Base-by-base conservation (phyloP, 2,797 vertebrate species). In the Macropus fuliginosus region DNA sequence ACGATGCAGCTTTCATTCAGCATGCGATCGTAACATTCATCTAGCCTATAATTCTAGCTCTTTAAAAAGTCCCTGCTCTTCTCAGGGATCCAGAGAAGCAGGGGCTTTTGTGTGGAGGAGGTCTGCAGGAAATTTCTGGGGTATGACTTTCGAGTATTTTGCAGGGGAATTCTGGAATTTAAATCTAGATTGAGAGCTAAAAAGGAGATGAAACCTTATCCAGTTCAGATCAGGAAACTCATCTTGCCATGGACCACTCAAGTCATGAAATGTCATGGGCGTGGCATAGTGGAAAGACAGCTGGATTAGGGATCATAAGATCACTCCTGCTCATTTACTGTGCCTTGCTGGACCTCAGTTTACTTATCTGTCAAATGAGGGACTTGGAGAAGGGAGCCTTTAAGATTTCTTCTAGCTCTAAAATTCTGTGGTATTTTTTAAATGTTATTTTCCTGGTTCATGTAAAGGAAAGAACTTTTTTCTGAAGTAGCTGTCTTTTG, bases 161-260 rank as follows among this genome's bases (percentile, higher is more conserved):
- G 95, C 31, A 5, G 74, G 90, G 92, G 92, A 96, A 94, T 92
- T 66, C 94, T 14, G 91, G 92, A 74, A 97, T 96, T 95, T 92
- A 95, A 93, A 91, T 50, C 55, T 54, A 55, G 40, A 87, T 87
- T 87, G 27, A 87, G 74, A 87, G 1, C 40, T 56, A 52, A 40
- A 59, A 81, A 95, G 94, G 50, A 27, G 29, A 1, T 40, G 29
- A 96, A 12, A 90, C 90, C 54, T 50, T 28, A 11, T 90, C 95
- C 93, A 59, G 56, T 94, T 95, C 62, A 59, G 91, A 96, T 87
- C 40, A 87, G 40, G 74, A 46, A 87, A 87, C 74, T 87, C 3
- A 4, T 87, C 40, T 87, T 50, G 74, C 74, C 21, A 9, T 87
- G 40, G 40, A 11, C 21, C 74, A 87, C 74, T 87, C 40, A 46